Evolutionary conservation across 2,888 invertebrate genomes (phyloP).

Genomic region (Pterostichus niger): DNA sequence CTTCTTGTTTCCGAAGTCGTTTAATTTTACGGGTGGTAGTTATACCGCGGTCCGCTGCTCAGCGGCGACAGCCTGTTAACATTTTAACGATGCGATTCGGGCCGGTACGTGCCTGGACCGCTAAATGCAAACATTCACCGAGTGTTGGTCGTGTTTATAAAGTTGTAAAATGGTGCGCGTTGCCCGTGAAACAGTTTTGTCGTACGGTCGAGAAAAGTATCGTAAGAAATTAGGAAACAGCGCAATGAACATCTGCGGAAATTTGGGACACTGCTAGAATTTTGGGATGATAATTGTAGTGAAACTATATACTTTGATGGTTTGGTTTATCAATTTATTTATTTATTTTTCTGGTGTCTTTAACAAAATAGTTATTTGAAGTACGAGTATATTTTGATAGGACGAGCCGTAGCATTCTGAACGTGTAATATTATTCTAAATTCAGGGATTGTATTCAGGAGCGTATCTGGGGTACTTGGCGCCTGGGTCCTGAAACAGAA

Average conservation of each 20-base stretch:
- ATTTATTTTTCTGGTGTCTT: too few relatives aligned
- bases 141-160: slow-evolving; percentile 41
- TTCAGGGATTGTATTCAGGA: too few relatives aligned
- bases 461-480: too few relatives aligned
- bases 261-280: too few relatives aligned
- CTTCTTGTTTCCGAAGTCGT: slow-evolving; percentile 54
- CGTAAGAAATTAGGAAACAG: not conserved
- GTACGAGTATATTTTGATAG: too few relatives aligned
- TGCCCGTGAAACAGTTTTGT: not conserved
- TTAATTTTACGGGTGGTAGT: slow-evolving; percentile 51
- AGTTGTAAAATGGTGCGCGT: slow-evolving; percentile 49
- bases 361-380: too few relatives aligned
- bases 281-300: too few relatives aligned
- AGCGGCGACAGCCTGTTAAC: slow-evolving; percentile 33
- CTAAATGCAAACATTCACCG: slow-evolving; percentile 21
- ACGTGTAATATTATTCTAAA: too few relatives aligned
- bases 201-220: not conserved
- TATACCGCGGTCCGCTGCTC: slow-evolving; percentile 14
- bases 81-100: slow-evolving; percentile 51
- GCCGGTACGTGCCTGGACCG: slow-evolving; percentile 49
- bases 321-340: too few relatives aligned
- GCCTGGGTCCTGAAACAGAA: too few relatives aligned
- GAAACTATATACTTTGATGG: too few relatives aligned
- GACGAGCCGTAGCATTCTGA: too few relatives aligned
- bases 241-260: not conserved